phyloP scores from a whole-genome alignment of 2,113 vertebrate species.

The Dermatemys mawii region DNA sequence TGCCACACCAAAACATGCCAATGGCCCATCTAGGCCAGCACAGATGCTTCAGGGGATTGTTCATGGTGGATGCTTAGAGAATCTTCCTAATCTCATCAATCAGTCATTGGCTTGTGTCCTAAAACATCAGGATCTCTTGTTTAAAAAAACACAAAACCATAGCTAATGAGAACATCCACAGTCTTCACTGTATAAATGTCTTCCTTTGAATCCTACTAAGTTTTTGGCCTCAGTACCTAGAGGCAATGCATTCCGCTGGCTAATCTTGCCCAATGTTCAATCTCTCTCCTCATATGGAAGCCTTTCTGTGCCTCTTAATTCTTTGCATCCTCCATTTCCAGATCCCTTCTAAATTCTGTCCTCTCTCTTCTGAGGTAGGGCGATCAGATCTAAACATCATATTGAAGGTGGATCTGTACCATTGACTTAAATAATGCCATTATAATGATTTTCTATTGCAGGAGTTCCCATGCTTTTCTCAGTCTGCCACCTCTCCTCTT shows the following conservation, averaged over 20 bases:
- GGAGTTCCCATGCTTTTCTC: not conserved
- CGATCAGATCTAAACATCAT: not conserved
- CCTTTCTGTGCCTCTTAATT: not conserved
- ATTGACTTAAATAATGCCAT: not conserved
- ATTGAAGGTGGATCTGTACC: not conserved
- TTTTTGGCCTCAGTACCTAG: not conserved
- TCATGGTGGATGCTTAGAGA: not conserved
- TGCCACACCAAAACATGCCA: not conserved
- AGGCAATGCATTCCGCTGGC: not conserved
- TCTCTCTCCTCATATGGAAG: not conserved
- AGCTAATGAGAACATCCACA: not conserved
- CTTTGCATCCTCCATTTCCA: not conserved
- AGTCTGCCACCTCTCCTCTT: not conserved
- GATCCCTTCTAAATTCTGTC: not conserved
- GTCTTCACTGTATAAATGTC: not conserved
- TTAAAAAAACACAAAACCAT: not conserved
- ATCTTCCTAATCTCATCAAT: not conserved
- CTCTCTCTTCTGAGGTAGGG: not conserved
- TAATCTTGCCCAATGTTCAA: not conserved
- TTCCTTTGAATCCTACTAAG: not conserved
- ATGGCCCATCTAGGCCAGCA: too few species aligned
- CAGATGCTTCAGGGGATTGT: not conserved
- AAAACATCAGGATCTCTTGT: not conserved
- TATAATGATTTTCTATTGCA: not conserved
- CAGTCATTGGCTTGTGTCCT: not conserved